A percentile compares a stretch with the other conserved stretches of the same genome.
phyloP scores from a whole-genome alignment of 2,888 invertebrate genomes.

The Unio pictorum region DNA sequence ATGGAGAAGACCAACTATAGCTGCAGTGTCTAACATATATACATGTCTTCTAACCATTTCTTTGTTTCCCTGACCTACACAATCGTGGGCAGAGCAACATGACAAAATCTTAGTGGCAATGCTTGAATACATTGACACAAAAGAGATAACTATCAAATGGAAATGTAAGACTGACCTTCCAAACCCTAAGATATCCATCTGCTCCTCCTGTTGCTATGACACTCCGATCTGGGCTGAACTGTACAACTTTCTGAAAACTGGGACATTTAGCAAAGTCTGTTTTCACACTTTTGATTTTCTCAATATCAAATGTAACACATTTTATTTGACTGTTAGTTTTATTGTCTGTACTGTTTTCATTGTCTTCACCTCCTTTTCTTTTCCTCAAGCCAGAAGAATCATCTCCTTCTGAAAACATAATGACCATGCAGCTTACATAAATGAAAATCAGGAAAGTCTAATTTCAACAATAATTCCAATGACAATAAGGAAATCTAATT shows the following conservation, averaged over 20 bases:
- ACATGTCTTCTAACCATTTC: too few species aligned
- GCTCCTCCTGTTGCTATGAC: conserved; percentile 93
- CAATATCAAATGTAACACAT: conserved; percentile 68
- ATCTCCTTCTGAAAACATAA: conserved; percentile 15
- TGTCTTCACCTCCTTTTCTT: conserved; percentile 36
- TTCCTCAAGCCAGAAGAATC: conserved; percentile 13
- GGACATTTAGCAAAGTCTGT: conserved; percentile 77
- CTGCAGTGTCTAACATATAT: too few species aligned
- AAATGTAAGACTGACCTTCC: conserved; percentile 75
- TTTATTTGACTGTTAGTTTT: conserved; percentile 40
- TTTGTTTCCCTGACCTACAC: too few species aligned
- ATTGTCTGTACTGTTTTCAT: conserved; percentile 6
- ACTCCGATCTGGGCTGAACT: conserved; percentile 83
- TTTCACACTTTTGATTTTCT: conserved; percentile 60
- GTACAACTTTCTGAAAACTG: conserved; percentile 89
- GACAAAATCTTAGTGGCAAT: too few species aligned
- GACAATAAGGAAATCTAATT: too few species aligned
- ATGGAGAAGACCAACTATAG: too few species aligned
- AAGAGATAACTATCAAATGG: background rate
- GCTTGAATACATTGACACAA: too few species aligned
- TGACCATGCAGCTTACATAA: too few species aligned
- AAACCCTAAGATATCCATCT: conserved; percentile 88
- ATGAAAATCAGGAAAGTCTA: too few species aligned
- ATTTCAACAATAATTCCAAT: too few species aligned
- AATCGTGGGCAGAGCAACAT: too few species aligned